Conservation (phyloP, 2,113 vertebrate genomes). For the Podiceps cristatus region DNA sequence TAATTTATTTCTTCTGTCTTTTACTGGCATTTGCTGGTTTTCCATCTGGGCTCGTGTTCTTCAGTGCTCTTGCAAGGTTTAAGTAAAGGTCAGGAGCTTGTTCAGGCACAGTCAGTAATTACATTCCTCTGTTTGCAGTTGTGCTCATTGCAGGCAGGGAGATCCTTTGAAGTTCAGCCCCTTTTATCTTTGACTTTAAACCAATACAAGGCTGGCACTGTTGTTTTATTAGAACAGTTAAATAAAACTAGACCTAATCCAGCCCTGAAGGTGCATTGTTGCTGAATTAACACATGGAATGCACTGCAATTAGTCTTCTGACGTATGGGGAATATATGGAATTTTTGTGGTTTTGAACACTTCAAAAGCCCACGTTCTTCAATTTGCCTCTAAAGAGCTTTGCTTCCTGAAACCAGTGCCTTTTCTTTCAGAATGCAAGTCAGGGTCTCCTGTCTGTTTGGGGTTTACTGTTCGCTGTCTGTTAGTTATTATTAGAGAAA, state of each 20-base stretch:
- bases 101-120: neutral
- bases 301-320: neutral
- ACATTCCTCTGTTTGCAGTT: neutral
- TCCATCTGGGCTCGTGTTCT: neutral
- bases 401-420: neutral
- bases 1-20: neutral
- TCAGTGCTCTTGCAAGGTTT: neutral
- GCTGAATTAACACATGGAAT: neutral
- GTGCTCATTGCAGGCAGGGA: neutral
- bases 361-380: neutral
- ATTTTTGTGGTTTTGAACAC: neutral
- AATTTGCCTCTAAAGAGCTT: neutral
- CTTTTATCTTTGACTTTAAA: neutral
- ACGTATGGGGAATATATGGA: neutral
- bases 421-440: neutral
- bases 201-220: neutral
- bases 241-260: neutral
- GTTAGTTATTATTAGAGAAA: neutral
- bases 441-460: neutral
- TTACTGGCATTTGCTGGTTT: neutral
- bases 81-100: neutral
- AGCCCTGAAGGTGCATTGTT: neutral
- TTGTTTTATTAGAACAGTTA: neutral
- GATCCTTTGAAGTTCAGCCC: neutral
- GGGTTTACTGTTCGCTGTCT: neutral